Base-by-base conservation (phyloP, 2,113 vertebrate species). In the Symphodus melops region DNA sequence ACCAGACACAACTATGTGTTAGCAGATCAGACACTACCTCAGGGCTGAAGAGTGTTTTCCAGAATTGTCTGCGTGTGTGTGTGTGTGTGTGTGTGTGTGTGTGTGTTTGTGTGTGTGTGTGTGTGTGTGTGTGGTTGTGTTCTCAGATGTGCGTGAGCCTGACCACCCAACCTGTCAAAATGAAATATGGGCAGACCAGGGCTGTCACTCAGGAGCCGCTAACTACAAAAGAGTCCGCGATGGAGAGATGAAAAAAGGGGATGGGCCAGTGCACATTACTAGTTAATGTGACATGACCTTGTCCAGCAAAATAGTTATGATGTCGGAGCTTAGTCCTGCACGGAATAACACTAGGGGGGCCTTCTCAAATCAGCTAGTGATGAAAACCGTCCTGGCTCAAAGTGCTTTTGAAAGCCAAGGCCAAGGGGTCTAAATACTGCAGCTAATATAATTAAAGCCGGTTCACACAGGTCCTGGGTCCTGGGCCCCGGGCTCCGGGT, bases 381-480 rank as follows among this genome's bases (percentile, higher is more conserved):
- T 91, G 90, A 92, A 90, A 92, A 82, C 62, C 53, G 19, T 81
- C 75, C 82, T 76, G 77, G 72, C 68, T 79, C 67, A 83, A 81
- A 88, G 82, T 86, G 84, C 79, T 87, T 86, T 74, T 89, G 83
- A 86, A 90, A 87, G 83, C 77, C 76, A 73, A 83, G 73, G 87
- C 66, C 85, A 86, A 85, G 58, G 67, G 91, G 78, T 88, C 85
- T 78, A 79, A 89, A 86, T 73, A 79, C 86, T 84, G 81, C 55
- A 68, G 83, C 83, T 90, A 85, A 86, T 88, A 84, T 88, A 90
- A 93, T 88, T 90, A 90, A 79, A 84, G 48, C 75, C 72, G 72
- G 82, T 85, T 89, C 86, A 88, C 67, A 46, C 73, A 69, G 90
- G 80, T 87, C 83, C 66, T 61, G 67, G 90, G 80, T 87, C 83